Conservation (phyloP, 1,140 invertebrate species). For the Mesaphorura yosii region DNA sequence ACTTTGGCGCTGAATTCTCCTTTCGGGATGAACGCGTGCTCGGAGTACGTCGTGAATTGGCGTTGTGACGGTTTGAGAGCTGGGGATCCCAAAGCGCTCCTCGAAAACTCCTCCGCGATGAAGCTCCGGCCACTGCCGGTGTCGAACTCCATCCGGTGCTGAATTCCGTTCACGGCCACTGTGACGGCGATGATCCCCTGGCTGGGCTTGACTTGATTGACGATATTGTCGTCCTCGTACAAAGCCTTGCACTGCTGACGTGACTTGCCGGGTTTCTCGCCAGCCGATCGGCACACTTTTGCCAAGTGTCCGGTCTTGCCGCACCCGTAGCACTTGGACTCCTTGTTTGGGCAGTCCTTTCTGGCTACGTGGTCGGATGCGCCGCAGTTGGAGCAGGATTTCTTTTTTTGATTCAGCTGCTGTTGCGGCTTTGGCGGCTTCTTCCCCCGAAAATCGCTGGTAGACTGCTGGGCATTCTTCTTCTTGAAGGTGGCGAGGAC, state of each 20-base stretch:
- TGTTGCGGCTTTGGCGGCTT: not conserved
- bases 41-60: not conserved
- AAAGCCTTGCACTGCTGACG: not conserved
- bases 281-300: not conserved
- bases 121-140: conserved; percentile 1
- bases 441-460: not conserved
- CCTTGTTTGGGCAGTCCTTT: conserved; percentile 9
- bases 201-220: not conserved
- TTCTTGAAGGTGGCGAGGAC: not conserved
- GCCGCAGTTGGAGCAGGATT: conserved; percentile 7
- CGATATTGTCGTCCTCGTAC: not conserved
- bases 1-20: not conserved
- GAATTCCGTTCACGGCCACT: not conserved
- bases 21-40: not conserved
- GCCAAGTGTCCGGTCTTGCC: conserved; percentile 7
- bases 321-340: conserved; percentile 2
- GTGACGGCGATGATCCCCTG: too few relatives aligned
- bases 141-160: conserved; percentile 5
- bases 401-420: not conserved
- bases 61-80: not conserved
- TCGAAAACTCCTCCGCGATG: not conserved
- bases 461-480: too few relatives aligned
- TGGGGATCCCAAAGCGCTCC: not conserved
- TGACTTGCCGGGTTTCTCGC: not conserved
- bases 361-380: not conserved